Conservation (phyloP, 1,140 invertebrate species). For the Plectrocnemia conspersa region DNA sequence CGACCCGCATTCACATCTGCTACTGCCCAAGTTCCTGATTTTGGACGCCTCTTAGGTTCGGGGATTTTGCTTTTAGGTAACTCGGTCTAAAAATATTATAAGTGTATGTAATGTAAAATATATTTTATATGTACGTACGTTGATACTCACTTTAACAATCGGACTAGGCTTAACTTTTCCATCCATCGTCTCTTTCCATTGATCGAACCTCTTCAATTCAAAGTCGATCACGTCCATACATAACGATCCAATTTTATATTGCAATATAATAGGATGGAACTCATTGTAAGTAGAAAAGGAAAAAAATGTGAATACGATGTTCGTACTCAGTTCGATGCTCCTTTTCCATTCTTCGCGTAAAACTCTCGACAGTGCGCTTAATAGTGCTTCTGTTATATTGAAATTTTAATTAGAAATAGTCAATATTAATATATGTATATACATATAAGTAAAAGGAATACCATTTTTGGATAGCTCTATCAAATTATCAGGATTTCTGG, state of each 20-base stretch:
- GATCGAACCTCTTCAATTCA: conserved; percentile 87
- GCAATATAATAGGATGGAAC: conserved; percentile 85
- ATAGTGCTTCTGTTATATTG: conserved; percentile 72
- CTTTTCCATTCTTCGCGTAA: conserved; percentile 95
- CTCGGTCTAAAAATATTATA: conserved; percentile 39
- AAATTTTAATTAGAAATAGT: conserved; percentile 8
- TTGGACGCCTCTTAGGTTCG: conserved; percentile 60
- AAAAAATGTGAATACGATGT: conserved; percentile 96
- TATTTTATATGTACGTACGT: background rate
- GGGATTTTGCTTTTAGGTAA: conserved; percentile 62
- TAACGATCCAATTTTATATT: conserved; percentile 80
- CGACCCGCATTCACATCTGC: conserved; percentile 46
- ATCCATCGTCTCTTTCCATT: conserved; percentile 89
- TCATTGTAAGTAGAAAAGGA: conserved; percentile 95
- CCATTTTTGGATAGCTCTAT: conserved; percentile 89
- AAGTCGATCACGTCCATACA: conserved; percentile 95
- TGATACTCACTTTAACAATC: conserved; percentile 43
- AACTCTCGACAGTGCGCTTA: conserved; percentile 91
- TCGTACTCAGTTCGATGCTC: conserved; percentile 92
- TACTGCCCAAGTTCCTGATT: conserved; percentile 62
- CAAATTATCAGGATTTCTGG: conserved; percentile 90
- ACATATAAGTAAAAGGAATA: conserved; percentile 39
- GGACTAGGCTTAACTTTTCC: conserved; percentile 51
- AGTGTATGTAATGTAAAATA: background rate
- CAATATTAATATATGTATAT: background rate